These are phyloP conservation scores for Hippopotamus amphibius DNA, from an alignment of 2,113 vertebrate species.

Conservation along the genomic window DNA sequence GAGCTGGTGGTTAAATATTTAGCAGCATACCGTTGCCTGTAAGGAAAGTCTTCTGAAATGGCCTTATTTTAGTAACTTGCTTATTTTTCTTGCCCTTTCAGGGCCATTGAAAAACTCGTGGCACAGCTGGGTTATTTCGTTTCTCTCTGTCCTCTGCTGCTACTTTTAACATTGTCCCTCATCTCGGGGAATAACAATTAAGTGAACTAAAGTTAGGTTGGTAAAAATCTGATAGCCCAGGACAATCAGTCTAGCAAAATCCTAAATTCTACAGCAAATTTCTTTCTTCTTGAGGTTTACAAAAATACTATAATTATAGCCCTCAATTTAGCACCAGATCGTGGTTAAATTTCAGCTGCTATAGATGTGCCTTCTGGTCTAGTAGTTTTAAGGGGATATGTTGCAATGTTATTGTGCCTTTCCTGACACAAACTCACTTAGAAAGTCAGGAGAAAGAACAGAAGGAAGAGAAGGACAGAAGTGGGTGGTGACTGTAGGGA, in stretches of 20 bases:
- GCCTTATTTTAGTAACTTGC: background rate
- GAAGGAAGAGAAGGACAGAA: background rate
- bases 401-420: background rate
- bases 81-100: conserved; percentile 20
- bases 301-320: conserved; percentile 51
- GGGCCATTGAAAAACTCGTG: conserved; percentile 20
- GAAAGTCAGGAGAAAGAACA: background rate
- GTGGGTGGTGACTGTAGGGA: background rate
- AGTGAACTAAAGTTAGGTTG: background rate
- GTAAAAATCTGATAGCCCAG: background rate
- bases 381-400: background rate
- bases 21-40: background rate
- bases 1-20: background rate
- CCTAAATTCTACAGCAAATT: background rate
- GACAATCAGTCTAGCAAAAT: background rate
- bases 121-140: background rate
- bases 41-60: background rate
- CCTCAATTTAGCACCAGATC: background rate
- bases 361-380: background rate
- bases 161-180: background rate
- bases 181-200: background rate
- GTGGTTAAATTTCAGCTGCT: conserved; percentile 34
- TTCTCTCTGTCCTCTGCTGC: background rate
- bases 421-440: background rate
- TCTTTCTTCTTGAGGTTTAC: conserved; percentile 47